phyloP scores from a whole-genome alignment of 2,797 vertebrate species.

The Fistularia tabacaria region DNA sequence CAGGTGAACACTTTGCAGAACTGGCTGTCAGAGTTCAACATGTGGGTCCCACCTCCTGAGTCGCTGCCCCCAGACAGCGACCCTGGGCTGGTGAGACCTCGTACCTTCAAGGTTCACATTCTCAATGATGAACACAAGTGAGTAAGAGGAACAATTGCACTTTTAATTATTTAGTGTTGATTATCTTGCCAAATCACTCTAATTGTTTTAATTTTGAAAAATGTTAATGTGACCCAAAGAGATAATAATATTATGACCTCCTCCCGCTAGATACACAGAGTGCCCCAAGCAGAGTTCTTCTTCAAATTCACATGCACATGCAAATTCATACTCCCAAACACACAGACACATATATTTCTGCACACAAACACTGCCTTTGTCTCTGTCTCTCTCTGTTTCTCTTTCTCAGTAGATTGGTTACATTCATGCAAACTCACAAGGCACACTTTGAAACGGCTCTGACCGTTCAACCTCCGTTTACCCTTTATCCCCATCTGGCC shows the following conservation, averaged over 20 bases:
- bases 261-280: too few species aligned
- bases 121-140: constrained; percentile 98
- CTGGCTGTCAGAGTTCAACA: constrained; percentile 96
- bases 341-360: neutral
- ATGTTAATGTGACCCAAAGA: too few species aligned
- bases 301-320: too few species aligned
- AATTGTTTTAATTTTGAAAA: neutral
- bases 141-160: constrained; percentile 13
- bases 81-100: constrained; percentile 77
- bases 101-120: constrained; percentile 92
- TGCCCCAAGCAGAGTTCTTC: too few species aligned
- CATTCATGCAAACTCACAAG: too few species aligned
- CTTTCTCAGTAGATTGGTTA: too few species aligned
- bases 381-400: too few species aligned
- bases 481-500: constrained; percentile 25
- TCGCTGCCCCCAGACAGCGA: constrained; percentile 79
- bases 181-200: neutral
- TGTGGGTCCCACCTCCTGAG: constrained; percentile 89
- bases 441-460: neutral
- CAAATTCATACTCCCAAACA: neutral
- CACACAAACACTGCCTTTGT: too few species aligned
- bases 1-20: constrained; percentile 98
- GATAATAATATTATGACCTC: too few species aligned
- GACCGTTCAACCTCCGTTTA: constrained; percentile 12
- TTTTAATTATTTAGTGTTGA: too few species aligned